Evolutionary conservation across 2,888 invertebrate species (phyloP).

Genomic region (Cremastinae sp.): DNA sequence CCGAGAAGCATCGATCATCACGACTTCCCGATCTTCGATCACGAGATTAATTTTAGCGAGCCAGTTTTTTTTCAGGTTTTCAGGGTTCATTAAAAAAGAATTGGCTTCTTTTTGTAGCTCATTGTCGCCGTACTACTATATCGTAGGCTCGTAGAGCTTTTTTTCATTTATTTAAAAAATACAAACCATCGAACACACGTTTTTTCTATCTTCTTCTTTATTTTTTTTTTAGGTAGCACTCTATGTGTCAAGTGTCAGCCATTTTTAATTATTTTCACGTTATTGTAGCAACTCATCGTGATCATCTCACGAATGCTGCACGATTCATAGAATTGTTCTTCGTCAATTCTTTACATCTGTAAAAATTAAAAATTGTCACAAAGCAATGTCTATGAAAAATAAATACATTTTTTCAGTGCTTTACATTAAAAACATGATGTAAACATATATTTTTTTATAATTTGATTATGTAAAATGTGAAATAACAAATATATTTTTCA

Average conservation of each 20-base stretch:
- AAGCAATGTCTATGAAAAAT: background rate
- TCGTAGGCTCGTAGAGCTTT: conserved; percentile 43
- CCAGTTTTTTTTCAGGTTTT: conserved; percentile 23
- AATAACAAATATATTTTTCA: background rate
- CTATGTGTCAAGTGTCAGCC: conserved; percentile 14
- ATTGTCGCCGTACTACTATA: conserved; percentile 2
- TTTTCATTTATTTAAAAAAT: conserved; percentile 23
- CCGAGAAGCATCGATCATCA: conserved; percentile 44
- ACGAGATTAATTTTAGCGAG: background rate
- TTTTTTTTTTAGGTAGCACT: conserved; percentile 32
- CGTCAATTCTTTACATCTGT: conserved; percentile 1
- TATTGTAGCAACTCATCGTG: conserved; percentile 25
- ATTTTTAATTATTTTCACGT: conserved; percentile 25
- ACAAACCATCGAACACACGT: conserved; percentile 34
- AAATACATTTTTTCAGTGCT: background rate
- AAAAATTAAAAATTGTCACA: background rate
- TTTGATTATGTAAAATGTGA: background rate
- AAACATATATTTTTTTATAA: background rate
- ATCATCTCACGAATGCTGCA: conserved; percentile 48
- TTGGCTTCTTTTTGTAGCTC: conserved; percentile 1
- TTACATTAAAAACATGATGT: too few species aligned
- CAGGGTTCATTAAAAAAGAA: conserved; percentile 12
- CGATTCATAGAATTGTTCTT: conserved; percentile 39
- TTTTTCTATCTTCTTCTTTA: conserved; percentile 10
- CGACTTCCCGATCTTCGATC: conserved; percentile 2